phyloP scores from a whole-genome alignment of 92 coral and sea anemone genomes.

The Phenganax marumi region DNA sequence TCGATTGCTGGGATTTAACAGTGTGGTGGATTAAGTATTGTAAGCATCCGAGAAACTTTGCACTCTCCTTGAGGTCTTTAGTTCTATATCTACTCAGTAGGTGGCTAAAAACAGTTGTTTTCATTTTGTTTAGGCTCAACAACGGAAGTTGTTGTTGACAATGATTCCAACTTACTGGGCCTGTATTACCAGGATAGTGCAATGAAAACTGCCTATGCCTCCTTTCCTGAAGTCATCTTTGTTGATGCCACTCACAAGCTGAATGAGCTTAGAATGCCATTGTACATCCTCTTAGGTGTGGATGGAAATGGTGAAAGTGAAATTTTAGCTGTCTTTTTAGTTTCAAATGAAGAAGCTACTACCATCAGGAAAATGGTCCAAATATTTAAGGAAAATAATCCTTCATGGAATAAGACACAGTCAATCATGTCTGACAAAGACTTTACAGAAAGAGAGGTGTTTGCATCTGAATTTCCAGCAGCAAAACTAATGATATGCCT shows the following conservation, averaged over 20 bases:
- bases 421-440: constrained; percentile 24
- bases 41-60: neutral
- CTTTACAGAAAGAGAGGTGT: constrained; percentile 14
- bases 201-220: neutral
- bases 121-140: neutral
- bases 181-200: neutral
- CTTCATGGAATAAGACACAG: neutral
- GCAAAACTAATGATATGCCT: constrained; percentile 8
- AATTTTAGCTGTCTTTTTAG: neutral
- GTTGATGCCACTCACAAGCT: constrained; percentile 5
- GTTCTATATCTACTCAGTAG: neutral
- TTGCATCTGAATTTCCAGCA: constrained; percentile 6
- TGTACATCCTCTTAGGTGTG: neutral
- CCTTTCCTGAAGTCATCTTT: neutral
- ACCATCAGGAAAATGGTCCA: constrained; percentile 24
- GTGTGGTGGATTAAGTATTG: neutral
- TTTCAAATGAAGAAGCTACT: neutral
- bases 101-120: neutral
- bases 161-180: neutral
- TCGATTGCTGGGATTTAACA: neutral
- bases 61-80: too few species aligned
- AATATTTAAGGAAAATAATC: constrained; percentile 5
- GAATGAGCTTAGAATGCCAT: neutral
- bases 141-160: neutral
- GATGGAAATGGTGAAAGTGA: neutral